Conservation (phyloP, 1,140 invertebrate species). For the Ceratina australensis region DNA sequence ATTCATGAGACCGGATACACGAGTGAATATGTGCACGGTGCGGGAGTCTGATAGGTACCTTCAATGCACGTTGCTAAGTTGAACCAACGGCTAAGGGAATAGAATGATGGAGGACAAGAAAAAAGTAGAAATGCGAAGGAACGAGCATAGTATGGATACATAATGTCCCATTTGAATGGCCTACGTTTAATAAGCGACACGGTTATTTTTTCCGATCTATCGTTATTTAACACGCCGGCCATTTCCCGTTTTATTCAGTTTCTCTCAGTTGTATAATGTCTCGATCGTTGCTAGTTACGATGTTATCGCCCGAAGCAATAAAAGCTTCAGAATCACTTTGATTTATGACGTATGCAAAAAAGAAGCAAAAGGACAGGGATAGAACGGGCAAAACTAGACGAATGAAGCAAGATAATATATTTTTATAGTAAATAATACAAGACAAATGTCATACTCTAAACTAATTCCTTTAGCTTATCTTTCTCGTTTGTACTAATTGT, state of each 20-base stretch:
- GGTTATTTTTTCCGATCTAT: not conserved
- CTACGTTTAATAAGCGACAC: not conserved
- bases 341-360: not conserved
- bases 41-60: not conserved
- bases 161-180: not conserved
- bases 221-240: not conserved
- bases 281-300: not conserved
- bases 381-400: not conserved
- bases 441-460: too few species aligned
- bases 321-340: not conserved
- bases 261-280: not conserved
- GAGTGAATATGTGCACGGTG: not conserved
- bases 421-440: too few species aligned
- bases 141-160: not conserved
- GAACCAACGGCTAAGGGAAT: not conserved
- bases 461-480: too few species aligned
- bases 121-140: not conserved
- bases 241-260: not conserved
- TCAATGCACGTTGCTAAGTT: constrained; percentile 11
- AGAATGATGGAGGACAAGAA: not conserved
- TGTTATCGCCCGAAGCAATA: not conserved
- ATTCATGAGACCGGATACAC: constrained; percentile 18
- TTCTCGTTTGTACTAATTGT: too few species aligned
- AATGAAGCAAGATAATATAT: too few species aligned
- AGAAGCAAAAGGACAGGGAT: not conserved